Conservation (phyloP, 2,113 vertebrate species). For the Eptesicus fuscus region DNA sequence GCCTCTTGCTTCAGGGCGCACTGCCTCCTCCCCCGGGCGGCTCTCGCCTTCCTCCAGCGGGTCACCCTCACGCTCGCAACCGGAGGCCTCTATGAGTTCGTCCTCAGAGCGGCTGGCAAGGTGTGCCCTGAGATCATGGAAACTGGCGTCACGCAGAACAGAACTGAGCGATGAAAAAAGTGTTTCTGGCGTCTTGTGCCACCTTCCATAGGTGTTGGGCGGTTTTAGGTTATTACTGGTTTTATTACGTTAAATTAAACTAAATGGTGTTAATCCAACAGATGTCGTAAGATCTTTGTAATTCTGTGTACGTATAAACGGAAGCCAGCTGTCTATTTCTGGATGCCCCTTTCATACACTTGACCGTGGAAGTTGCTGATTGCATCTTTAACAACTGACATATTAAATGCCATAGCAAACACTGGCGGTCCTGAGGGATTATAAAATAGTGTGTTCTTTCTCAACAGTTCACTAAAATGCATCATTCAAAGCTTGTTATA, state of each 20-base stretch:
- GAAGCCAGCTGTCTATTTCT: slow-evolving; percentile 35
- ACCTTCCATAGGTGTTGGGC: slow-evolving; percentile 40
- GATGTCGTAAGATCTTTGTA: slow-evolving; percentile 36
- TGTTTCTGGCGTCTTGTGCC: not conserved
- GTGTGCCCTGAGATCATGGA: not conserved
- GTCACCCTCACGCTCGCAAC: too few species aligned
- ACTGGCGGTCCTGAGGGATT: not conserved
- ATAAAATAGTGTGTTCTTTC: slow-evolving; percentile 3
- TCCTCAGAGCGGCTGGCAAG: too few species aligned
- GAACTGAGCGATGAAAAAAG: slow-evolving; percentile 20
- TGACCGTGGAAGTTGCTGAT: not conserved
- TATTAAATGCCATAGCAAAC: not conserved
- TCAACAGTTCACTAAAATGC: not conserved
- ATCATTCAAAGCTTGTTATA: not conserved
- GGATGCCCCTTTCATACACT: not conserved
- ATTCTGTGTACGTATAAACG: not conserved
- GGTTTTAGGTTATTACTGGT: slow-evolving; percentile 40
- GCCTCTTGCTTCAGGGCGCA: too few species aligned
- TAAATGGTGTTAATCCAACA: slow-evolving; percentile 44
- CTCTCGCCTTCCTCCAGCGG: too few species aligned
- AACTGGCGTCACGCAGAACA: slow-evolving; percentile 39
- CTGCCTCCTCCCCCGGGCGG: too few species aligned
- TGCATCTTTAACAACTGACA: not conserved
- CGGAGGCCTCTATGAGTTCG: too few species aligned
- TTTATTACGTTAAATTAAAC: slow-evolving; percentile 53